Conservation (phyloP, 2,113 vertebrate genomes). For the Narcine bancroftii region DNA sequence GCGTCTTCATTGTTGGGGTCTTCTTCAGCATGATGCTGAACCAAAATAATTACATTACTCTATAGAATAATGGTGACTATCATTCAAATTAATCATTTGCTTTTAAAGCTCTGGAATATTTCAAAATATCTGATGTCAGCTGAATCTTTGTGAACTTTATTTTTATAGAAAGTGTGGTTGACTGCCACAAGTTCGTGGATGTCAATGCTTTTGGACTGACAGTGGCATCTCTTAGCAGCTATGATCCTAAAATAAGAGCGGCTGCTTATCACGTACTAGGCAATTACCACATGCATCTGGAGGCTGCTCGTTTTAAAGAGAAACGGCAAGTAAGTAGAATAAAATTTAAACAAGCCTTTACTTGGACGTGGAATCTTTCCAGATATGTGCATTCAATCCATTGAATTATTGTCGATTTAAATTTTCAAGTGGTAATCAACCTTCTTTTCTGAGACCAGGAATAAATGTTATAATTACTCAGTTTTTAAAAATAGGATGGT, state of each 20-base stretch:
- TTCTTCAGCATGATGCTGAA: too few species aligned
- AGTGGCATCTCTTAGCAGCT: conserved; percentile 79
- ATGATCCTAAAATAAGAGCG: conserved; percentile 71
- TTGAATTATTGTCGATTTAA: background rate
- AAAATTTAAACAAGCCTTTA: background rate
- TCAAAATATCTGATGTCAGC: background rate
- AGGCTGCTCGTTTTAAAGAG: conserved; percentile 72
- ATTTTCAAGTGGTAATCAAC: background rate
- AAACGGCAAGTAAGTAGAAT: conserved; percentile 66
- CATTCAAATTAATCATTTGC: background rate
- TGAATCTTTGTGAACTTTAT: conserved; percentile 7
- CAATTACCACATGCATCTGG: conserved; percentile 76
- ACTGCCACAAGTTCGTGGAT: conserved; percentile 82
- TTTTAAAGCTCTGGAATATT: background rate
- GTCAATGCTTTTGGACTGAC: conserved; percentile 75
- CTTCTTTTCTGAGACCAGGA: background rate
- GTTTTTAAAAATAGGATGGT: background rate
- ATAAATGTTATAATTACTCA: background rate
- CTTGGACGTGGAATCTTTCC: background rate
- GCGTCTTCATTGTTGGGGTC: too few species aligned
- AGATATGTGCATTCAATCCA: background rate
- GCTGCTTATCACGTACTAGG: conserved; percentile 70
- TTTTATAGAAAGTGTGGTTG: conserved; percentile 70
- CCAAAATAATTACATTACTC: background rate
- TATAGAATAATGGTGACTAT: background rate